Evolutionary conservation across 2,113 vertebrate genomes (phyloP).

Genomic region (Empidonax alnorum): DNA sequence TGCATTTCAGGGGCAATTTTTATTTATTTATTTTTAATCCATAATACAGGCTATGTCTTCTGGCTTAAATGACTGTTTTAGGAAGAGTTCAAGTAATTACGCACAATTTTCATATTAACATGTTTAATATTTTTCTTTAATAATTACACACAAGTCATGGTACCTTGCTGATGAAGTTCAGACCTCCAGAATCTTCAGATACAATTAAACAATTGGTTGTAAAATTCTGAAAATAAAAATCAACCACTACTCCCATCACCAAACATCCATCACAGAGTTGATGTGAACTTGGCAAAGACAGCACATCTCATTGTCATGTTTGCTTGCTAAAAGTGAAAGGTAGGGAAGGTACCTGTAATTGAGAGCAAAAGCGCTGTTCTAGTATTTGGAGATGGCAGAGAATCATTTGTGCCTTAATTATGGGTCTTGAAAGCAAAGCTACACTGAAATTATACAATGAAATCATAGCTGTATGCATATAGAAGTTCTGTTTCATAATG

Average conservation of each 20-base stretch:
- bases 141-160: background rate
- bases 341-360: background rate
- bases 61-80: background rate
- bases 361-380: background rate
- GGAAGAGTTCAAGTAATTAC: background rate
- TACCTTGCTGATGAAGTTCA: background rate
- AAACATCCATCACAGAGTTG: background rate
- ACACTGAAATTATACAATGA: background rate
- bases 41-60: background rate
- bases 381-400: background rate
- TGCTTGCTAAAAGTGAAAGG: background rate
- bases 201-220: background rate
- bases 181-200: background rate
- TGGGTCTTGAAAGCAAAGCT: background rate
- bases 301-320: background rate
- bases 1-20: background rate
- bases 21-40: background rate
- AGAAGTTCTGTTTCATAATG: background rate
- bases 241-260: background rate
- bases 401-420: background rate
- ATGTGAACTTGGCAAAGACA: background rate
- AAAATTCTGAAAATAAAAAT: background rate
- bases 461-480: background rate
- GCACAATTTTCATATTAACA: background rate
- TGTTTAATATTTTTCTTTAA: background rate